Conservation (phyloP, 2,888 invertebrate species). For the Luperina testacea region DNA sequence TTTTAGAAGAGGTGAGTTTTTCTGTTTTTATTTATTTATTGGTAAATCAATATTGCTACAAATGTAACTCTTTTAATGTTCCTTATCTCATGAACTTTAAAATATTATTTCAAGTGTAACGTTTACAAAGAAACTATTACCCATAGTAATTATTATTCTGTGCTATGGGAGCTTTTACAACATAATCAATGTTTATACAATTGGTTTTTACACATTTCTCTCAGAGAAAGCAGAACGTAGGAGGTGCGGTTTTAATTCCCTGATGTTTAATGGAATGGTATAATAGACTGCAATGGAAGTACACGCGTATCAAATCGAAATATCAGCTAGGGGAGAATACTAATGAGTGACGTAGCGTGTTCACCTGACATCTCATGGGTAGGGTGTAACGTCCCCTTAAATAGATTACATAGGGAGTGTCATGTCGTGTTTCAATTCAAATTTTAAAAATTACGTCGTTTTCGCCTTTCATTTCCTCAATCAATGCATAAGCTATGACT, state of each 20-base stretch:
- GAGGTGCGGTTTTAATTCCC: slow-evolving; percentile 73
- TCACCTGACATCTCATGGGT: slow-evolving; percentile 74
- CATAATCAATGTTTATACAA: slow-evolving; percentile 38
- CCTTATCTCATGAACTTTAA: neutral
- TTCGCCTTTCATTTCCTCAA: slow-evolving; percentile 30
- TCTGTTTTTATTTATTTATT: slow-evolving; percentile 34
- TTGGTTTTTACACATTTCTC: slow-evolving; percentile 31
- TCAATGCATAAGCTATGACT: slow-evolving; percentile 23
- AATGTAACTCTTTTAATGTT: neutral
- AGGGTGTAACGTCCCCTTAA: slow-evolving; percentile 65
- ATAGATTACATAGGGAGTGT: slow-evolving; percentile 63
- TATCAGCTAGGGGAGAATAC: slow-evolving; percentile 76
- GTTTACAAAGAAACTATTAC: neutral
- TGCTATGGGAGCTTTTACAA: slow-evolving; percentile 31
- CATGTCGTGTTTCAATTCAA: slow-evolving; percentile 52
- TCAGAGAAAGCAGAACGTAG: slow-evolving; percentile 31
- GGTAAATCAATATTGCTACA: neutral
- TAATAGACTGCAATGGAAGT: slow-evolving; percentile 71
- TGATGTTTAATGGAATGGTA: slow-evolving; percentile 68
- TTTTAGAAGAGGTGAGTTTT: slow-evolving; percentile 91
- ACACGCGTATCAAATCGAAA: slow-evolving; percentile 73
- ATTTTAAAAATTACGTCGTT: slow-evolving; percentile 14
- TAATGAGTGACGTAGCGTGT: slow-evolving; percentile 77
- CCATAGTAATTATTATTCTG: neutral
- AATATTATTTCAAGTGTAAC: neutral